These are phyloP conservation scores for Mormoops blainvillei DNA, from an alignment of 2,113 vertebrate species.

Conservation along the genomic window DNA sequence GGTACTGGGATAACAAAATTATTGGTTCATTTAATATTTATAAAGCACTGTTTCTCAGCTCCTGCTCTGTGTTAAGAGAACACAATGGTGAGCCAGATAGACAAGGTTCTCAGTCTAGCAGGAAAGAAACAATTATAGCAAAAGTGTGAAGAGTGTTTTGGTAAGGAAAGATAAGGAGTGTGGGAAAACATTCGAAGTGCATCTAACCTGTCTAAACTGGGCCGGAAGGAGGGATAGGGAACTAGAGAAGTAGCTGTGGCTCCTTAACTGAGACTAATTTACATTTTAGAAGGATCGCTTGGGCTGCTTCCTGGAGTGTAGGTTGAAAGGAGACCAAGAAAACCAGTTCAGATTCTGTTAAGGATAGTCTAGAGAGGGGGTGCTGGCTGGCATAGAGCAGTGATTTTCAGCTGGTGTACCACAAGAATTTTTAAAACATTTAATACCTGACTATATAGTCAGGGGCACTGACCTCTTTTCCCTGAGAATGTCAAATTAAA, in stretches of 20 bases:
- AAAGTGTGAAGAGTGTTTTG: slow-evolving; percentile 41
- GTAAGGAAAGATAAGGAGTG: slow-evolving; percentile 51
- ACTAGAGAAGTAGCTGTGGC: background rate
- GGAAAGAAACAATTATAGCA: slow-evolving; percentile 41
- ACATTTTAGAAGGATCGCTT: slow-evolving; percentile 21
- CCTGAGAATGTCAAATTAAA: background rate
- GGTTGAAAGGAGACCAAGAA: background rate
- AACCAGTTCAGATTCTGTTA: slow-evolving; percentile 40
- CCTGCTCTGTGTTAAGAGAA: background rate
- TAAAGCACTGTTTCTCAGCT: background rate
- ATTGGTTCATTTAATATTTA: slow-evolving; percentile 23
- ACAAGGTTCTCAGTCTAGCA: slow-evolving; percentile 21
- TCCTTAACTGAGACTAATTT: slow-evolving; percentile 14
- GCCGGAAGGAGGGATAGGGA: background rate
- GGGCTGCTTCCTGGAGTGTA: background rate
- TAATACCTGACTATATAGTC: background rate
- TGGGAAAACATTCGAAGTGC: slow-evolving; percentile 28
- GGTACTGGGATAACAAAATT: background rate
- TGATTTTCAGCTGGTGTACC: background rate
- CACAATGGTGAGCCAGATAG: background rate
- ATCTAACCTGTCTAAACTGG: slow-evolving; percentile 6
- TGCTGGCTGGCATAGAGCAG: background rate
- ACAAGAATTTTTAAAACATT: background rate
- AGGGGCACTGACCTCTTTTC: background rate
- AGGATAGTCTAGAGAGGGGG: background rate